Evolutionary conservation across 2,888 invertebrate genomes (phyloP), one percentile per base, ranked within the genome.

Genomic region (Athalia circularis): DNA sequence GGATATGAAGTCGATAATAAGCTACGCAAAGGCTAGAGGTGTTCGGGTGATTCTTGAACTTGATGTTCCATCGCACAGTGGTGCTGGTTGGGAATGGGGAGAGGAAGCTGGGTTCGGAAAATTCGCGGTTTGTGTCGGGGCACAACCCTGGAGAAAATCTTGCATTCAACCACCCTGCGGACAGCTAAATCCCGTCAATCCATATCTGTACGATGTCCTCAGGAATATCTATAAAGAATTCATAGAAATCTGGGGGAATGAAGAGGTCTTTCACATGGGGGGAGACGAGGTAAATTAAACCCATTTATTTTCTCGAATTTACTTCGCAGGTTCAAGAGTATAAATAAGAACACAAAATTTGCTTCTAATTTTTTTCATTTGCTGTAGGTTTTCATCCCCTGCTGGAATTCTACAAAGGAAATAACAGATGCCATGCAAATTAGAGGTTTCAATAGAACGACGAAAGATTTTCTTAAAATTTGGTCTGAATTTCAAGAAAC

Each of bases 161-260:
- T 97, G 97, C 87, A 93, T 95, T 76, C 94, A 96, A 87, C 96
- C 97, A 3, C 97, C 97, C 0, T 97, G 97, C 84, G 96, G 97
- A 0, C 96, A 96, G 87, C 91, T 97, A 11, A 97, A 97, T 89
- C 95, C 96, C 0, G 92, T 94, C 3, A 96, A 96, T 89, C 92
- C 93, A 0, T 92, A 94, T 77, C 92, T 95, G 82, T 96, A 95
- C 89, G 88, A 91, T 0, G 93, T 96, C 3, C 91, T 97, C 50
- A 91, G 93, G 54, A 92, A 94, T 80, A 90, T 97, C n/a, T 96
- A 95, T 87, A 91, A 90, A 78, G 95, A 96, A 84, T 91, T 95
- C 9, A 91, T 93, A 0, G 93, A 94, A 11, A 84, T 92, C 3
- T 88, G 94, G 65, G 93, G 93, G 0, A 89, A 92, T 8, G 93